Conservation (phyloP, 2,888 invertebrate species). For the Temnothorax ravouxi region DNA sequence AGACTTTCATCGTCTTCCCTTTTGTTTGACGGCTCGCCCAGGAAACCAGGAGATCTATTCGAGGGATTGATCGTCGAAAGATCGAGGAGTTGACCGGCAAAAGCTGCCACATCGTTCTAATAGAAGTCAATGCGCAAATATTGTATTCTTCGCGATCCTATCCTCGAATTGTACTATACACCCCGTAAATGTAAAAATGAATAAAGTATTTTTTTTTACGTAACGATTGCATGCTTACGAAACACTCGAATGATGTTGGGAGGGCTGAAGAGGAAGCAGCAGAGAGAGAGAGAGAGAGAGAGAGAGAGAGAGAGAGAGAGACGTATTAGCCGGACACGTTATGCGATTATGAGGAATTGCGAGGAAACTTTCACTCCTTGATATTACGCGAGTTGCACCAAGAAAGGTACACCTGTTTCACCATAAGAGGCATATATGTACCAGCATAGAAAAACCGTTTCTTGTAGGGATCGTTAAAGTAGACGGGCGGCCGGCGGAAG, state of each 20-base stretch:
- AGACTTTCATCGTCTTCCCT: conserved; percentile 54
- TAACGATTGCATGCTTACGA: conserved; percentile 67
- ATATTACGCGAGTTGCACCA: conserved; percentile 65
- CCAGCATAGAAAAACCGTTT: conserved; percentile 47
- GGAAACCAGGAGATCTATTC: conserved; percentile 13
- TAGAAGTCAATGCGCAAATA: conserved; percentile 63
- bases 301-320: conserved; percentile 24
- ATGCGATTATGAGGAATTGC: conserved; percentile 70
- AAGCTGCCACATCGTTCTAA: conserved; percentile 43
- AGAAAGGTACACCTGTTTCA: conserved; percentile 65
- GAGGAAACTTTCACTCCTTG: conserved; percentile 72
- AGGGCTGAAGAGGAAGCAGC: conserved; percentile 4
- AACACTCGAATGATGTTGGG: conserved; percentile 43
- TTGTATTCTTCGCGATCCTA: conserved; percentile 72
- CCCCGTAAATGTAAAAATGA: conserved; percentile 65
- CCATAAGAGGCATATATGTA: conserved; percentile 39
- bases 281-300: conserved; percentile 23
- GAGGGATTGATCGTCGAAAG: conserved; percentile 33
- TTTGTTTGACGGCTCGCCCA: conserved; percentile 49
- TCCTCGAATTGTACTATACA: conserved; percentile 71
- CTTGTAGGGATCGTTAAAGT: conserved; percentile 60
- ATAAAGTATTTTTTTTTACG: conserved; percentile 77
- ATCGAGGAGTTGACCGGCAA: conserved; percentile 33
- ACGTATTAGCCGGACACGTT: conserved; percentile 58
- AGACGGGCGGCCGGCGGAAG: conserved; percentile 31